Base-by-base conservation (phyloP, 1,140 invertebrate genomes). In the Drosophila pandora region DNA sequence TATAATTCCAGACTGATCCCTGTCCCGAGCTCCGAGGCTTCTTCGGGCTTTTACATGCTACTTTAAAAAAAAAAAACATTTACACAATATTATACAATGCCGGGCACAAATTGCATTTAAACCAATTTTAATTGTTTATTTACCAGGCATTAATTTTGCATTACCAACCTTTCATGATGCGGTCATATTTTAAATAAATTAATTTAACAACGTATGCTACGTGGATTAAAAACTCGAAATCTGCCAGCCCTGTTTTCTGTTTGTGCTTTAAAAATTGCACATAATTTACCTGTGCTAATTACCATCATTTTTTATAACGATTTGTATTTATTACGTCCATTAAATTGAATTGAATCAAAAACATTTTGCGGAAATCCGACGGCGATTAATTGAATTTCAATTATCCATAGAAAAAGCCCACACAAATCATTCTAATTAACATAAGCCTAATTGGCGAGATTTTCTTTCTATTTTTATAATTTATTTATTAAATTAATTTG, bases 251-350 rank as follows among this genome's bases (percentile, higher is more conserved):
- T 61, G 56, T 47, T 23, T 37, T 41, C 52, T 57, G 56, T 47
- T 23, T 37, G 28, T 30, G n/a, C 12, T 28, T 30, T 47, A 52
- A 39, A 37, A 79, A 79, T 72, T 77, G 62, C 58, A 55, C 82
- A 82, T 76, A 78, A 81, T 78, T 82, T 71, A 87, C 69, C 62
- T 61, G 52, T 30, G 83, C 74, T 85, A 85, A 85, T 85, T 87
- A 71, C 65, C 69, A 48, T 62, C 71, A 87, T 82, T 85, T 78
- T 52, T 78, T 71, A 32, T 49, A 37, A 55, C 56, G 41, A 54
- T 73, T 54, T 62, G 55, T 41, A 50, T 68, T 54, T 57, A 49
- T 45, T 53, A 25, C 34, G 8, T 50, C 9, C 25, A 67, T 43
- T 55, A 57, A 69, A 56, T 30, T 56, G 32, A 72, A 49, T 72